phyloP scores from a whole-genome alignment of 2,113 vertebrate genomes.

The Sinosuthora webbiana region DNA sequence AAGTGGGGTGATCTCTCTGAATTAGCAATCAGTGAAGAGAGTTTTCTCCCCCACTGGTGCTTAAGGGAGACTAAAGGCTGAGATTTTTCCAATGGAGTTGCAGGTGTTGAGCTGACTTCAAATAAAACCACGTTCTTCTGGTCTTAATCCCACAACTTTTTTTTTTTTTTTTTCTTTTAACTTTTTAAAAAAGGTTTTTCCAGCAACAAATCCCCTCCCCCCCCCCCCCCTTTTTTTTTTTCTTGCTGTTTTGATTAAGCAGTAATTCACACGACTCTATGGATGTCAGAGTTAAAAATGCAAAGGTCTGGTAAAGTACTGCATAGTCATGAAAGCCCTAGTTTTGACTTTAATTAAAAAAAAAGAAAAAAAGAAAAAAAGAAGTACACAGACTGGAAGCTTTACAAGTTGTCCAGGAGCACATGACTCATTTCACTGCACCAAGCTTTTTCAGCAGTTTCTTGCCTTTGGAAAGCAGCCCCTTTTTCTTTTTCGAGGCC shows the following conservation, averaged over 20 bases:
- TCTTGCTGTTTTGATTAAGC: slow-evolving; percentile 2
- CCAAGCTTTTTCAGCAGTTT: slow-evolving; percentile 91
- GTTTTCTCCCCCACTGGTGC: background rate
- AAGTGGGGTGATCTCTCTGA: slow-evolving; percentile 2
- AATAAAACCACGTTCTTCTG: slow-evolving; percentile 25
- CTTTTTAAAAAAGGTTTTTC: background rate
- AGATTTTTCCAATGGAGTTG: slow-evolving; percentile 27
- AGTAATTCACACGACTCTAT: slow-evolving; percentile 32
- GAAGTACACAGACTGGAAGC: slow-evolving; percentile 57
- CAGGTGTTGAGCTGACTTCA: background rate
- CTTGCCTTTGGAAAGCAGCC: slow-evolving; percentile 96
- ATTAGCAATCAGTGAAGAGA: background rate
- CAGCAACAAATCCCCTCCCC: background rate
- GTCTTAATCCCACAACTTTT: background rate
- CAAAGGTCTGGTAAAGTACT: slow-evolving; percentile 10
- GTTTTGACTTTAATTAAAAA: slow-evolving; percentile 52
- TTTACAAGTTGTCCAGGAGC: slow-evolving; percentile 77
- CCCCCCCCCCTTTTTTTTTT: background rate
- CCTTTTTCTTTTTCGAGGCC: slow-evolving; percentile 92
- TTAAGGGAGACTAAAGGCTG: slow-evolving; percentile 33
- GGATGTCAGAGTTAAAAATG: slow-evolving; percentile 40
- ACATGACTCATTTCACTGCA: slow-evolving; percentile 84
- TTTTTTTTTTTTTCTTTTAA: background rate
- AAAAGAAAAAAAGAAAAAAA: background rate
- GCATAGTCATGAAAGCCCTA: slow-evolving; percentile 85